Conservation (phyloP, 2,888 invertebrate species). For the Aphodius granarius region DNA sequence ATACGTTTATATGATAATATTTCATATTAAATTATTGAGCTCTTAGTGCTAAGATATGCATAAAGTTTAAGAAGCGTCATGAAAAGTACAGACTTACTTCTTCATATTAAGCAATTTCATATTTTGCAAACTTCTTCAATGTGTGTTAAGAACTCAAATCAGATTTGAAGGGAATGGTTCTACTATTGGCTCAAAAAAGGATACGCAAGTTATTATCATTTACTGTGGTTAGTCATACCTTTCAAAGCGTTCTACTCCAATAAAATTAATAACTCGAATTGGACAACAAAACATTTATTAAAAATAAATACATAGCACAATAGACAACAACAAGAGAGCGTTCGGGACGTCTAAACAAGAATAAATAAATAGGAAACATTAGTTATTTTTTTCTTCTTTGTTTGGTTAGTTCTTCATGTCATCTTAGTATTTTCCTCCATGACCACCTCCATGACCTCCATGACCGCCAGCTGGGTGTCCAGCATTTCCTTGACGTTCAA, state of each 20-base stretch:
- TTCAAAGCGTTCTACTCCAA: not conserved
- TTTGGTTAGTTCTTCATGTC: not conserved
- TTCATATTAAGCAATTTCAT: too few species aligned
- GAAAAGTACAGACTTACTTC: too few species aligned
- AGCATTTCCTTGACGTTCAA: slow-evolving; percentile 18
- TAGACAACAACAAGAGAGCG: not conserved
- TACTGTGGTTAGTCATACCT: too few species aligned
- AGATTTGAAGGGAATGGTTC: too few species aligned
- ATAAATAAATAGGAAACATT: not conserved
- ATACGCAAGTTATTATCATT: too few species aligned
- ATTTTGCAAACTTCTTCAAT: too few species aligned
- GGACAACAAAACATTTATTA: not conserved
- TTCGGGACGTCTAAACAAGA: not conserved
- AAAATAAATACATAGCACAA: not conserved
- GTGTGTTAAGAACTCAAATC: too few species aligned
- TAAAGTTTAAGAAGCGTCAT: too few species aligned
- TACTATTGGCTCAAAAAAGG: too few species aligned
- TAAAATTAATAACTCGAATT: not conserved
- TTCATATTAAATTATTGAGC: too few species aligned
- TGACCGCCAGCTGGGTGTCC: not conserved
- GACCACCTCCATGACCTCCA: slow-evolving; percentile 5
- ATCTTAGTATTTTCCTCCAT: slow-evolving; percentile 1
- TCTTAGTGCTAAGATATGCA: too few species aligned
- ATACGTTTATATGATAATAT: too few species aligned
- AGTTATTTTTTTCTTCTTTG: not conserved